phyloP scores from a whole-genome alignment of 2,113 vertebrate species.

The Phrynocephalus versicolor region DNA sequence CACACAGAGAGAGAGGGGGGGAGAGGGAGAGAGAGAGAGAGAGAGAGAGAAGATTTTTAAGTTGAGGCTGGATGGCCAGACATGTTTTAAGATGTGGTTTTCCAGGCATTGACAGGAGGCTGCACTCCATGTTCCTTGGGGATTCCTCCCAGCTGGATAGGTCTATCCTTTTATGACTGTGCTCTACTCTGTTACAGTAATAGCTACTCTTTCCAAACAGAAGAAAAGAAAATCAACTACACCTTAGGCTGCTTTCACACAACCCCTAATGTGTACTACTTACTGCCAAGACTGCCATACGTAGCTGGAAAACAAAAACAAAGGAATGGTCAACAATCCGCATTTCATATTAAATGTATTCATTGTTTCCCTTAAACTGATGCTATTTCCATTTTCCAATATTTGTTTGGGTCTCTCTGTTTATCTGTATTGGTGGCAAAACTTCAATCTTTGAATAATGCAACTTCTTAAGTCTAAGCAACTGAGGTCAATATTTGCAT shows the following conservation, averaged over 20 bases:
- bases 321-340: conserved; percentile 4
- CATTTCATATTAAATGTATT: neutral
- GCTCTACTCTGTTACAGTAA: no score
- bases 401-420: neutral
- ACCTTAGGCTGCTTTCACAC: conserved; percentile 35
- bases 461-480: neutral
- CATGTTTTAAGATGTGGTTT: no score
- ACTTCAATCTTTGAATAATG: neutral
- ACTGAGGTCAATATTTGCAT: neutral
- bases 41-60: no score
- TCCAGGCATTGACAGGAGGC: no score
- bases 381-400: no score
- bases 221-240: neutral
- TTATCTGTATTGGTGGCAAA: neutral
- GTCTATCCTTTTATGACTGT: no score
- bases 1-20: no score
- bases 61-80: no score
- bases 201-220: conserved; percentile 13
- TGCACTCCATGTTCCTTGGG: no score
- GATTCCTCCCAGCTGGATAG: no score
- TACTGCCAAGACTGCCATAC: conserved; percentile 75
- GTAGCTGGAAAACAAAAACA: conserved; percentile 68
- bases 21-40: no score
- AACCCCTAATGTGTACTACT: no score
- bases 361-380: neutral